Base-by-base conservation (phyloP, 2,888 invertebrate species). In the Cryptus armator region DNA sequence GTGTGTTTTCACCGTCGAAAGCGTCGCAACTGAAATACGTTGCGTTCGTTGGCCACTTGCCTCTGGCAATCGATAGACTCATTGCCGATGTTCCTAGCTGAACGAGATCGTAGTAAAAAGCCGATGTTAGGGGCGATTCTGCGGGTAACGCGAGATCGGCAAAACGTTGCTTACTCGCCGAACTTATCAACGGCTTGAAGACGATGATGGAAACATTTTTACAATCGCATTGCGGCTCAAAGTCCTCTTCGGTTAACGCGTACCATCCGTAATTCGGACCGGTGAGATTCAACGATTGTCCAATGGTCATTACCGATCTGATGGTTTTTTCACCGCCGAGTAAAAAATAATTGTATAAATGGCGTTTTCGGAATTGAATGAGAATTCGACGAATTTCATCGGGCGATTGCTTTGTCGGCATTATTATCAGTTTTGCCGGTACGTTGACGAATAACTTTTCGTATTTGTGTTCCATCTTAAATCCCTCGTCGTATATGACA, bases 401-500 rank as follows among this genome's bases (percentile, higher is more conserved):
- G 83, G 95, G 94, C 48, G 95, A 95, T 88, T 94, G 94, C 88
- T 95, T 95, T 0, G 95, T 94, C 6, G 95, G 95, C 4, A 97
- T 96, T 85, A 99, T 98, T 0, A 98, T 96, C 93, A 98, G 98
- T 10, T 98, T 95, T 0, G 98, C 97, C 6, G 98, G 97, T 80
- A 98, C 97, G 92, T 99, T 98, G 93, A 98, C 96, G 51, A 99
- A 94, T 9, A 99, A 94, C 10, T 98, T 97, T 94, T 98, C 98
- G 94, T 98, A 98, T 94, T 98, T 98, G 94, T 98, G 98, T 91
- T 98, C 98, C 97, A 98, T 98, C 12, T 98, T 97, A 92, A 98
- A 98, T 56, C 96, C 96, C 37, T 97, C 96, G 91, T 99, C 99
- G 92, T 97, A 99, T 67, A 99, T 95, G 70, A 99, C 97, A 6